Base-by-base conservation (phyloP, 2,113 vertebrate species). In the Plotosus lineatus region DNA sequence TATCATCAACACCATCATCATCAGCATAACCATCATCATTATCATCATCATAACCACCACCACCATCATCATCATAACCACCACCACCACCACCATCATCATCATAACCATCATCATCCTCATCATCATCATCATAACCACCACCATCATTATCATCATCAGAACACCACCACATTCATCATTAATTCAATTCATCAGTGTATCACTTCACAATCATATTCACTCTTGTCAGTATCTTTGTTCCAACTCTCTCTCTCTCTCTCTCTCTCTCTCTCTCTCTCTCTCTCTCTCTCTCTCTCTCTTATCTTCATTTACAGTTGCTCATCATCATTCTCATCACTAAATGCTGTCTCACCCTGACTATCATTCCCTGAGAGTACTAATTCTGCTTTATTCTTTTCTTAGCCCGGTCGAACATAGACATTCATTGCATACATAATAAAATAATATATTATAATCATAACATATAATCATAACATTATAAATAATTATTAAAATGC, bases 251-350 rank as follows among this genome's bases (percentile, higher is more conserved):
- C 4, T 14, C 56, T 60, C 31, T 60, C 26, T 60, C 26, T n/a
- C 55, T 28, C 26, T 28, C 4, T 14, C 56, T 60, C 31, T 60
- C 26, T 60, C 26, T n/a, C 55, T 28, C 26, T 28, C 4, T 14
- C 56, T 60, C 31, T 60, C 26, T 60, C 26, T n/a, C 55, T 28
- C 26, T 28, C 4, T 14, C 56, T 60, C 31, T 60, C 26, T 60
- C 26, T n/a, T n/a, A n/a, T n/a, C n/a, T n/a, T n/a, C 56, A 60
- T 60, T 10, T 31, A 28, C n/a, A 11, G 26, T 60, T 60, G 26
- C 56, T 60, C 56, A 58, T 58, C 56, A 58, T 58, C 56, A 58
- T 58, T 28, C 56, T 14, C 26, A 58, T 31, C 56, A 60, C 56
- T 60, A 60, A 31, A 60, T 60, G 26, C 11, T 14, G 31, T 31